phyloP scores from a whole-genome alignment of 2,888 invertebrate genomes.

The Mesodorylaimus sp. region DNA sequence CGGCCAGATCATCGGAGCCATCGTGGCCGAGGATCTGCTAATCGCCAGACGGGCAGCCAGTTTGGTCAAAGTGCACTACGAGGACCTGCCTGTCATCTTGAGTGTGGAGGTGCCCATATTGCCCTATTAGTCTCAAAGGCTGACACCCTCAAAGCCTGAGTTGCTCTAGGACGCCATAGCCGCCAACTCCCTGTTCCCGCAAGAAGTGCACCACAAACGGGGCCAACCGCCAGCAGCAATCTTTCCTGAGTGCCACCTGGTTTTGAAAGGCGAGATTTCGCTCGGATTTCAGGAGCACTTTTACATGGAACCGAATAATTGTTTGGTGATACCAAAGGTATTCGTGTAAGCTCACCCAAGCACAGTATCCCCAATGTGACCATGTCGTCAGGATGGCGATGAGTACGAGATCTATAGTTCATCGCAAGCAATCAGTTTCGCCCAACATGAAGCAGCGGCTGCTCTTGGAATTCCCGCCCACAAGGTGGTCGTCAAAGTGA shows the following conservation, averaged over 20 bases:
- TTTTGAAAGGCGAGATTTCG: constrained; percentile 56
- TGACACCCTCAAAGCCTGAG: no score
- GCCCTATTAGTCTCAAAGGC: no score
- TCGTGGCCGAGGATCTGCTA: constrained; percentile 19
- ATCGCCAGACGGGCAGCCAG: constrained; percentile 62
- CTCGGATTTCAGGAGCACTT: constrained; percentile 90
- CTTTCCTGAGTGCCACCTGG: constrained; percentile 43
- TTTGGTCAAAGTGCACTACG: constrained; percentile 56
- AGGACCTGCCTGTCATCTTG: constrained; percentile 56
- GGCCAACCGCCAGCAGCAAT: not conserved
- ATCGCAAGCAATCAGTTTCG: constrained; percentile 45
- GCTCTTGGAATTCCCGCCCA: constrained; percentile 50
- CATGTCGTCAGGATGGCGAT: constrained; percentile 37
- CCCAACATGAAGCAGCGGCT: constrained; percentile 48
- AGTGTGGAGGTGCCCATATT: constrained; percentile 55
- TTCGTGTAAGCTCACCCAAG: no score
- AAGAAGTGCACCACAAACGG: no score
- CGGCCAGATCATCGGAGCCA: constrained; percentile 30
- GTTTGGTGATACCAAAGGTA: constrained; percentile 40
- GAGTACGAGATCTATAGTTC: constrained; percentile 68
- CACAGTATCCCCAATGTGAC: no score
- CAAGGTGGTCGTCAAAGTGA: constrained; percentile 54
- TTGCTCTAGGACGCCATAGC: no score
- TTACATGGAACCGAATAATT: constrained; percentile 63
- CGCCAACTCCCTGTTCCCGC: no score